A percentile compares a stretch with the other conserved stretches of the same genome.
Evolutionary conservation across 2,888 invertebrate species (phyloP).

Genomic region (Ernsta delagoae): DNA sequence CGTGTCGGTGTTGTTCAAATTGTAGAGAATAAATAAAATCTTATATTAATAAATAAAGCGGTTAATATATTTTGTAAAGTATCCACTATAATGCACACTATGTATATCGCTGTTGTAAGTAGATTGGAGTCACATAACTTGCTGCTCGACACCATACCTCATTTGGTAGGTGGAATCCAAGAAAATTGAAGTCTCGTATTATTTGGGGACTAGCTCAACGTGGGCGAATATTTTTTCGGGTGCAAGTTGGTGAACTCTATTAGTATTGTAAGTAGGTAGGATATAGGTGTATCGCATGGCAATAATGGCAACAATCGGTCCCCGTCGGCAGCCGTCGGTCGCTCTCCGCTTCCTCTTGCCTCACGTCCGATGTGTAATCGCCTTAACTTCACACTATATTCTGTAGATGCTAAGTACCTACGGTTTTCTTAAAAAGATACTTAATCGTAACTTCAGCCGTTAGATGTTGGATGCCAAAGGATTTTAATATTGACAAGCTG

Average conservation of each 20-base stretch:
- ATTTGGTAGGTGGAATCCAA: conserved; percentile 1
- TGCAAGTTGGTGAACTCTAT: background rate
- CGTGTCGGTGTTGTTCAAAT: conserved; percentile 73
- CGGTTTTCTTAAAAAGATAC: conserved; percentile 37
- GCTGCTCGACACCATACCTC: conserved; percentile 15
- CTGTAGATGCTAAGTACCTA: conserved; percentile 44
- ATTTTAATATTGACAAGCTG: conserved; percentile 52
- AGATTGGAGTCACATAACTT: conserved; percentile 47
- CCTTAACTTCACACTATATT: conserved; percentile 52
- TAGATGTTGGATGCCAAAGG: conserved; percentile 68
- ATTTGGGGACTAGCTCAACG: background rate
- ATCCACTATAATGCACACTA: conserved; percentile 54
- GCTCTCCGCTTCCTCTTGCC: too few species aligned
- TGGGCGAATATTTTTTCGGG: background rate
- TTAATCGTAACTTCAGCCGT: conserved; percentile 46
- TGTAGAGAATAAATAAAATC: conserved; percentile 51
- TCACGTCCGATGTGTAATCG: conserved; percentile 40
- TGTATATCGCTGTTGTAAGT: conserved; percentile 59
- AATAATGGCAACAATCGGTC: background rate
- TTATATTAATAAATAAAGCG: conserved; percentile 43
- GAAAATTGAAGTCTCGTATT: too few species aligned
- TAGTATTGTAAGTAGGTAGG: conserved; percentile 1
- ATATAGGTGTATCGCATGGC: conserved; percentile 15
- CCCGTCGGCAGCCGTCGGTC: too few species aligned
- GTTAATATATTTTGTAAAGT: conserved; percentile 56